phyloP scores from a whole-genome alignment of 1,140 invertebrate genomes.

The Procambarus virginalis region DNA sequence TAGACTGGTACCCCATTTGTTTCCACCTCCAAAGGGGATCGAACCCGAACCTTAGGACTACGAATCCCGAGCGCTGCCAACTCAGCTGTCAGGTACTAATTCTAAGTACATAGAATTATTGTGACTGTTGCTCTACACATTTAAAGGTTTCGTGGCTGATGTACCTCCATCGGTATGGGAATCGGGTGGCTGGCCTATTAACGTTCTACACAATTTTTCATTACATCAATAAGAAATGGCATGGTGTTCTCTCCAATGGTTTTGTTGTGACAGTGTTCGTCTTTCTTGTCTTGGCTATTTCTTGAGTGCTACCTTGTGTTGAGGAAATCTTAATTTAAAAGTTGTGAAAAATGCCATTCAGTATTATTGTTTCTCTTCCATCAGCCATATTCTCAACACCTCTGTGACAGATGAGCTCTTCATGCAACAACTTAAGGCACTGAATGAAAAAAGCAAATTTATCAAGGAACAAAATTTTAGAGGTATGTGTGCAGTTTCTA shows the following conservation, averaged over 20 bases:
- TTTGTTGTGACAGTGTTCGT: not conserved
- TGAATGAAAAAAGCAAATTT: constrained; percentile 99
- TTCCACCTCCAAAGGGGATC: too few species aligned
- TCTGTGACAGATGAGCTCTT: constrained; percentile 96
- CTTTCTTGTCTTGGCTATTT: not conserved
- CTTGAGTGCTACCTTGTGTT: not conserved
- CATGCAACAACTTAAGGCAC: constrained; percentile 88
- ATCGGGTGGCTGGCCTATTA: too few species aligned
- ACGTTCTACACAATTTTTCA: too few species aligned
- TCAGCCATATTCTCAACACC: constrained; percentile 91
- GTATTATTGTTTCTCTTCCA: constrained; percentile 72
- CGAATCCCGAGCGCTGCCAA: too few species aligned
- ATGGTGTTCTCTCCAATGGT: not conserved
- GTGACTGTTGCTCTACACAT: too few species aligned
- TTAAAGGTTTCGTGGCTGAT: too few species aligned
- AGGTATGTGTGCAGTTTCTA: constrained; percentile 70
- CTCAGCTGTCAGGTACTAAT: too few species aligned
- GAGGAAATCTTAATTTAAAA: not conserved
- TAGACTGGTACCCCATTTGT: too few species aligned
- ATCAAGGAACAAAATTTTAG: constrained; percentile 97
- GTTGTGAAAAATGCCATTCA: constrained; percentile 25
- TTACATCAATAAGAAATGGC: too few species aligned
- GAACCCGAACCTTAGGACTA: too few species aligned
- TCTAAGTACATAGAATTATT: too few species aligned
- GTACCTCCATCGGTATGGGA: too few species aligned